These are phyloP conservation scores for Trachops cirrhosus DNA, from an alignment of 2,797 vertebrate genomes.

Conservation along the genomic window DNA sequence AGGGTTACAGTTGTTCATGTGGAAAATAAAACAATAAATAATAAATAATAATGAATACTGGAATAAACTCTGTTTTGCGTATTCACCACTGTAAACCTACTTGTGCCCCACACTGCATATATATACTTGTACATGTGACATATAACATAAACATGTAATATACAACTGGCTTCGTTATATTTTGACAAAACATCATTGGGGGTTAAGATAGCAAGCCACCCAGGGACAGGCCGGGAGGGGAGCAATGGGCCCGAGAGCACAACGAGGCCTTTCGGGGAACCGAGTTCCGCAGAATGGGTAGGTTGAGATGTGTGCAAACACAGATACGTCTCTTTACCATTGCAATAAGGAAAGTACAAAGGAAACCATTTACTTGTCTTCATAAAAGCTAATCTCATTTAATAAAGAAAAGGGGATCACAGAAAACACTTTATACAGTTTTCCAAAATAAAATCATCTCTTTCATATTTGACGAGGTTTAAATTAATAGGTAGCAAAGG, in stretches of 20 bases:
- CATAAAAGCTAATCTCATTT: neutral
- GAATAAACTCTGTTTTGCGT: neutral
- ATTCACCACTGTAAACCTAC: too few relatives aligned
- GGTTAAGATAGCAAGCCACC: neutral
- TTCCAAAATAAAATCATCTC: neutral
- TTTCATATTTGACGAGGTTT: neutral
- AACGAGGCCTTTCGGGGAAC: neutral
- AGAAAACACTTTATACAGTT: constrained; percentile 2
- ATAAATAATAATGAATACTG: neutral
- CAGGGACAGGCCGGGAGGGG: neutral
- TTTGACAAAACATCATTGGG: neutral
- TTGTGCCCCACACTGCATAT: neutral
- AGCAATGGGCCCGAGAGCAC: neutral
- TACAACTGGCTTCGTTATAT: neutral
- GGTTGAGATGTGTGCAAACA: neutral
- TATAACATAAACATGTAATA: neutral
- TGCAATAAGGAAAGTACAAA: neutral
- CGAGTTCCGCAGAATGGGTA: neutral
- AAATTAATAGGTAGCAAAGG: neutral
- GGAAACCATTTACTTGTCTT: neutral
- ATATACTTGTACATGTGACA: neutral
- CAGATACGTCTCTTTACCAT: neutral
- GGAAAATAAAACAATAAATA: neutral
- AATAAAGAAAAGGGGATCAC: neutral
- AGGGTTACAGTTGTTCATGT: neutral